A percentile compares a stretch with the other conserved stretches of the same genome.
phyloP scores from a whole-genome alignment of 2,888 invertebrate genomes.

The Phengaris arion region DNA sequence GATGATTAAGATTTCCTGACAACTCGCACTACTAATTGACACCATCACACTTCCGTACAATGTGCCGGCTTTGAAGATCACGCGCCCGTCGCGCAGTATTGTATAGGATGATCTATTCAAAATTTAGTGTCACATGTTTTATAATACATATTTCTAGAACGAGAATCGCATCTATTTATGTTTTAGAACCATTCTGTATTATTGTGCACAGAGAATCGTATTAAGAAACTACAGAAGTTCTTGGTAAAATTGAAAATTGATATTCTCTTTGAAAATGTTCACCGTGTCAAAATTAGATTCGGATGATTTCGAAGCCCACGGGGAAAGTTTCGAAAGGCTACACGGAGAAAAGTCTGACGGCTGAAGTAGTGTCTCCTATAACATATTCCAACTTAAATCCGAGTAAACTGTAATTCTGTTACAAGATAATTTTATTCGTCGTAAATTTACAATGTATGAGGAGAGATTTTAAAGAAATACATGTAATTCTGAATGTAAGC shows the following conservation, averaged over 20 bases:
- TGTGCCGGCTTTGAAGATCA: too few species aligned
- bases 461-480: background rate
- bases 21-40: too few species aligned
- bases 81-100: too few species aligned
- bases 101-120: too few species aligned
- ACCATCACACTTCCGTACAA: too few species aligned
- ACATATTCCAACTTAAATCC: slow-evolving; percentile 73
- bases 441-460: background rate
- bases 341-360: slow-evolving; percentile 44
- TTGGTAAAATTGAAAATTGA: slow-evolving; percentile 13
- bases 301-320: slow-evolving; percentile 33
- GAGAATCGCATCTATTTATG: too few species aligned
- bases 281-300: slow-evolving; percentile 32
- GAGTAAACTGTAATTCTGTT: slow-evolving; percentile 52
- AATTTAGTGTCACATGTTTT: too few species aligned
- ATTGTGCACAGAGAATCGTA: background rate
- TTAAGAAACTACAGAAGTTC: background rate
- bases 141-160: too few species aligned
- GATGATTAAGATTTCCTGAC: too few species aligned
- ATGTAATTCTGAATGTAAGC: too few species aligned
- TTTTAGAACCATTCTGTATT: too few species aligned
- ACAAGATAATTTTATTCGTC: slow-evolving; percentile 41
- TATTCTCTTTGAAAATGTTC: slow-evolving; percentile 26
- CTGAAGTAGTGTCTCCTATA: slow-evolving; percentile 51
- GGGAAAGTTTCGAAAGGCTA: slow-evolving; percentile 44